Base-by-base conservation (phyloP, 1,140 invertebrate genomes). In the Sarcophaga bullata region DNA sequence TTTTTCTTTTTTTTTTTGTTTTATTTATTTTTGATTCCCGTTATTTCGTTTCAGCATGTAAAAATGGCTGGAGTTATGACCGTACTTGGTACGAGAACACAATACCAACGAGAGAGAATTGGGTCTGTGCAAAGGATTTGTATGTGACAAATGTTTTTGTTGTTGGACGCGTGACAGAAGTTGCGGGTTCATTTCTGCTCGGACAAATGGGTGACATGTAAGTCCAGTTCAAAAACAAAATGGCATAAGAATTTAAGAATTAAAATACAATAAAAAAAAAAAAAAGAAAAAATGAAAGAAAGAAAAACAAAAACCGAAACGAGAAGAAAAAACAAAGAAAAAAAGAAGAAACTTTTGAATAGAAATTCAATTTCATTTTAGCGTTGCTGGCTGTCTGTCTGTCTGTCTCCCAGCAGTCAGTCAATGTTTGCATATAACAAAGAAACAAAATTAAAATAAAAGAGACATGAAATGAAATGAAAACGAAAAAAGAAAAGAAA, bases 181-280 rank as follows among this genome's bases (percentile, higher is more conserved):
- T 92, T 81, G 82, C 92, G 62, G 92, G 92, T 54, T 91, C 91
- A 81, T 90, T 92, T 86, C 84, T 92, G 82, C 90, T 92, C 83
- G 92, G 92, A 82, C 90, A 91, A 85, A 86, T 93, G 84, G 92
- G 91, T 82, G 92, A 93, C 84, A 88, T 85, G 92, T 93, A 91
- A 91, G 91, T 91, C 37, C 72, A 78, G 15, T 73, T 8, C 58
- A 48, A 68, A 68, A 68, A n/a, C 58, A 5, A n/a, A 68, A 37
- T 37, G 25, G 1, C 25, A 37, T 1, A 68, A 68, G 19, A 58
- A n/a, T 58, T n/a, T 58, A 58, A 68, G 19, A 68, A 68, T 68
- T 68, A 19, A 68, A 58, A 58, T 58, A 15, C 15, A 68, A 68
- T 25, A 19, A 37, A 37, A 37, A 37, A 37, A 37, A 37, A 37